Percentiles rank a stretch among this genome's conserved stretches.
Evolutionary conservation across 1,140 invertebrate genomes (phyloP).

Genomic region (Trypoxylus dichotomus): DNA sequence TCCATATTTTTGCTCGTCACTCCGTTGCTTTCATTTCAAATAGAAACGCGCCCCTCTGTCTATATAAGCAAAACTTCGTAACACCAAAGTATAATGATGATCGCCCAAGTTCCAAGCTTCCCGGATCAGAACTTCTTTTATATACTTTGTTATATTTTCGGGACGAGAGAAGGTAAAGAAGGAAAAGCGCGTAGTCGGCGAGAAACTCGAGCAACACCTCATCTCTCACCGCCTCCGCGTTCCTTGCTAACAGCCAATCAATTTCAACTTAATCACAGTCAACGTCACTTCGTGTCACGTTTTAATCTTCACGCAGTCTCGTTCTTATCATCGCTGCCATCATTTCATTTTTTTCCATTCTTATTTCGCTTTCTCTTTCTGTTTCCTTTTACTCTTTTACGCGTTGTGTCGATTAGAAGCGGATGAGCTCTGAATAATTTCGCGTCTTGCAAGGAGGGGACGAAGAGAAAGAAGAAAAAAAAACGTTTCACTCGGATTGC

Average conservation of each 20-base stretch:
- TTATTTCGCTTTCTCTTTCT: not conserved
- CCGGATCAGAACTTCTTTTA: not conserved
- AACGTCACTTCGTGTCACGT: not conserved
- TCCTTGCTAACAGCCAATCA: not conserved
- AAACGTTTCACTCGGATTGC: not conserved
- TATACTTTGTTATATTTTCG: not conserved
- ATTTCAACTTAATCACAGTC: slow-evolving; percentile 8
- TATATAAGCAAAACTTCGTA: not conserved
- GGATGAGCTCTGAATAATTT: slow-evolving; percentile 20
- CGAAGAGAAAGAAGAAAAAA: not conserved
- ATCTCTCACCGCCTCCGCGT: not conserved
- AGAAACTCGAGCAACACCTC: not conserved
- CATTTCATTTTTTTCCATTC: slow-evolving; percentile 7
- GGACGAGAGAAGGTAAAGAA: not conserved
- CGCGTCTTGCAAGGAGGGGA: not conserved
- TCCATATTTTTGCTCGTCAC: too few species aligned
- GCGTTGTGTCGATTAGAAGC: not conserved
- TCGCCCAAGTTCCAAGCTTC: not conserved
- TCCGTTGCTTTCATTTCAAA: too few species aligned
- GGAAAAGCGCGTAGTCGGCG: not conserved
- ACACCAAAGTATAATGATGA: too few species aligned
- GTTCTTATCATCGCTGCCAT: not conserved
- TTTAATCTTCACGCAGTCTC: not conserved
- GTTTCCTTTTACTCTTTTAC: not conserved
- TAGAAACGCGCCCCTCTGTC: not conserved